Conservation (phyloP, 2,888 invertebrate species). For the Byasa hedistus region DNA sequence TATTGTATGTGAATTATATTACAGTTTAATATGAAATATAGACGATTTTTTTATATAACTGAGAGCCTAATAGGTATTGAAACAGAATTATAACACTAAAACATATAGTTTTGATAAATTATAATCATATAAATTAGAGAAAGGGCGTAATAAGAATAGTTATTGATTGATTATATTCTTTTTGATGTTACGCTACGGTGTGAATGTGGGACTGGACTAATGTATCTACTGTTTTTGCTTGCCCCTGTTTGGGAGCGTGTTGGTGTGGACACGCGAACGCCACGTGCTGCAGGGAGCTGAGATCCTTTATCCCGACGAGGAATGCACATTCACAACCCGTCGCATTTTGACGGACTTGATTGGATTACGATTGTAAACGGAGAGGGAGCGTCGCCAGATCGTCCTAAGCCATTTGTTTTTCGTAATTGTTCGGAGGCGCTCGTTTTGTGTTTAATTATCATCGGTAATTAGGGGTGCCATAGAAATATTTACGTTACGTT, state of each 20-base stretch:
- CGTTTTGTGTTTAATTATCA: too few species aligned
- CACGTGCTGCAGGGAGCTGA: conserved; percentile 61
- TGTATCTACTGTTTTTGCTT: conserved; percentile 58
- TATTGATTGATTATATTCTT: too few species aligned
- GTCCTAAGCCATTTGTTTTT: conserved; percentile 26
- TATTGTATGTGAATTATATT: too few species aligned
- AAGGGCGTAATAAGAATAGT: too few species aligned
- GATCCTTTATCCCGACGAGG: conserved; percentile 65
- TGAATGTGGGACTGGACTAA: conserved; percentile 46
- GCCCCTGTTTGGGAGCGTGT: conserved; percentile 56
- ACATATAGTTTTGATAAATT: too few species aligned
- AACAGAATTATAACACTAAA: too few species aligned
- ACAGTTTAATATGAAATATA: too few species aligned
- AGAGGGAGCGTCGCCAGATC: conserved; percentile 29
- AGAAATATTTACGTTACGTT: too few species aligned
- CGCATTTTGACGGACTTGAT: conserved; percentile 64
- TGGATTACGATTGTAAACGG: conserved; percentile 56
- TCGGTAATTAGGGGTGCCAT: too few species aligned
- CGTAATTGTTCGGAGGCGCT: conserved; percentile 21
- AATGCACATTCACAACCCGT: conserved; percentile 73
- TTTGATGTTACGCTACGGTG: conserved; percentile 42
- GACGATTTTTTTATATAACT: too few species aligned
- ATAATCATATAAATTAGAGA: too few species aligned
- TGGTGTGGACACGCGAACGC: conserved; percentile 61
- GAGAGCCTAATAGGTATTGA: too few species aligned